Percentiles rank a stretch among this genome's conserved stretches.
Conservation (phyloP, 1,140 invertebrate species). For the Atta colombica region DNA sequence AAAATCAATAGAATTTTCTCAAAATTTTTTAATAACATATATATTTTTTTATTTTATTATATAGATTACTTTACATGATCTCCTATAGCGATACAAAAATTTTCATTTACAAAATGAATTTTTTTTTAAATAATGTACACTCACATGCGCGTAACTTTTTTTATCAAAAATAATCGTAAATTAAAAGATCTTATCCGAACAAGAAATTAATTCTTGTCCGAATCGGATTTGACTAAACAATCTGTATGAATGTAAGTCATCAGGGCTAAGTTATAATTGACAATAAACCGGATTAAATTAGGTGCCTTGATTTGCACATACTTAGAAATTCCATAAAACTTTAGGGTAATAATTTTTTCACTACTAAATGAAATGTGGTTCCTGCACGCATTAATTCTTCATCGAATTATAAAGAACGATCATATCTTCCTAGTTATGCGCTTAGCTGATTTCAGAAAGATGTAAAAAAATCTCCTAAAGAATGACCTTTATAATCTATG, state of each 20-base stretch:
- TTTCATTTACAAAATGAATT: not conserved
- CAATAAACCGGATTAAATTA: not conserved
- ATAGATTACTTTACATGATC: not conserved
- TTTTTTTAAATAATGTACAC: not conserved
- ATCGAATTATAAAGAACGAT: not conserved
- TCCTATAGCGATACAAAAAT: not conserved
- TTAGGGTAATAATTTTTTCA: slow-evolving; percentile 12
- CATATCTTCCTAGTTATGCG: not conserved
- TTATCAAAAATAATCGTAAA: not conserved
- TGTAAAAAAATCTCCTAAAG: not conserved
- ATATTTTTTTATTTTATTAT: not conserved
- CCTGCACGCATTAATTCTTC: not conserved
- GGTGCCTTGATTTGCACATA: not conserved
- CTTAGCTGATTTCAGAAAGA: not conserved
- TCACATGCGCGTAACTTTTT: not conserved
- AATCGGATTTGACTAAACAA: not conserved
- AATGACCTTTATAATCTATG: not conserved
- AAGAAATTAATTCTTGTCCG: slow-evolving; percentile 1
- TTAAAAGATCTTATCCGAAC: not conserved
- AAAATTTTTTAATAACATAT: not conserved
- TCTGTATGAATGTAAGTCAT: not conserved
- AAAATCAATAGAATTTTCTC: not conserved
- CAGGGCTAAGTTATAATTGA: not conserved
- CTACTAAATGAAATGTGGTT: not conserved
- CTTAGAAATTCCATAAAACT: not conserved